phyloP scores from a whole-genome alignment of 2,113 vertebrate species.

The Seriola quinqueradiata region DNA sequence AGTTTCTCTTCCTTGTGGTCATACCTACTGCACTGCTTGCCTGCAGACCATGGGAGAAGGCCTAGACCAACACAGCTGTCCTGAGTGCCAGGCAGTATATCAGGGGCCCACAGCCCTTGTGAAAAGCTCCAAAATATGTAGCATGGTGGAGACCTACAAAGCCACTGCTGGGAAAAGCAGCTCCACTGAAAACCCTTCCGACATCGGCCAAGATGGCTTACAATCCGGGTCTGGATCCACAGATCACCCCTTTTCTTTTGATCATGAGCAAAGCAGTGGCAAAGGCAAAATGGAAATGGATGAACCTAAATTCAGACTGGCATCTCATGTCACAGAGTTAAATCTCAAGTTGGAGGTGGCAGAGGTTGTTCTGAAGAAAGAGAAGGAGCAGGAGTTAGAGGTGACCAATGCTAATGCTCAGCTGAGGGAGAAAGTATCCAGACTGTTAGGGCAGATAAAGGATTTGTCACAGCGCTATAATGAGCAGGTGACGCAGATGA shows the following conservation, averaged over 20 bases:
- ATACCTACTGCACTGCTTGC: slow-evolving; percentile 78
- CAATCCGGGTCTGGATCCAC: not conserved
- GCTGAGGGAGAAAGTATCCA: slow-evolving; percentile 66
- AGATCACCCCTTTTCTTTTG: not conserved
- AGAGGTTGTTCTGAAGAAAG: slow-evolving; percentile 65
- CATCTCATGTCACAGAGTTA: slow-evolving; percentile 71
- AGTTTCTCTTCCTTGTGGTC: slow-evolving; percentile 78
- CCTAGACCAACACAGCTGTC: slow-evolving; percentile 78
- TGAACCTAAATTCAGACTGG: slow-evolving; percentile 68
- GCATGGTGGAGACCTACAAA: slow-evolving; percentile 74
- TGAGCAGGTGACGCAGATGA: slow-evolving; percentile 57
- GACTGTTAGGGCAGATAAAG: slow-evolving; percentile 66
- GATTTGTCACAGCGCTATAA: slow-evolving; percentile 63
- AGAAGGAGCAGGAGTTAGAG: slow-evolving; percentile 60
- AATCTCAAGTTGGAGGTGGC: slow-evolving; percentile 71
- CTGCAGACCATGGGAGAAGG: slow-evolving; percentile 74
- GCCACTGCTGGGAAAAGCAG: not conserved
- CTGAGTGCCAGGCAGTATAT: slow-evolving; percentile 77
- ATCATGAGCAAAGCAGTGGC: not conserved
- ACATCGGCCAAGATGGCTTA: not conserved
- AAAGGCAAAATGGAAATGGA: slow-evolving; percentile 44
- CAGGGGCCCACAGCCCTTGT: slow-evolving; percentile 47
- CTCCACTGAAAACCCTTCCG: not conserved
- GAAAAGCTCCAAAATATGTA: slow-evolving; percentile 77
- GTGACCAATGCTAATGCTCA: slow-evolving; percentile 50